Evolutionary conservation across 2,797 vertebrate genomes (phyloP), one percentile per base, ranked within the genome.

Genomic region (Iguana delicatissima): DNA sequence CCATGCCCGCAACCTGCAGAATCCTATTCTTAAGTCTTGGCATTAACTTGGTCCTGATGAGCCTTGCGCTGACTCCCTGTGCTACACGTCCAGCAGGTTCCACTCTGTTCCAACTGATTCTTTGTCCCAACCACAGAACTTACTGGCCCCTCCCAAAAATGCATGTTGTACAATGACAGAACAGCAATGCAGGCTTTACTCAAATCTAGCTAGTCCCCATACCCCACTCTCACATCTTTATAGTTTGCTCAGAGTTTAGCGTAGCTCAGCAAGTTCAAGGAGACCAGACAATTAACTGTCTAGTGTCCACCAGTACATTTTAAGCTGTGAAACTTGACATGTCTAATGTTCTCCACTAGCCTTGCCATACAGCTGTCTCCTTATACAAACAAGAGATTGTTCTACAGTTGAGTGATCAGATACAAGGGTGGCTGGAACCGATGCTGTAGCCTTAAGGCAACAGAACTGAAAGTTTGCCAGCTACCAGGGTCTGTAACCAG

Each of bases 1-100:
- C 76, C 10, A 59, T 20, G n/a, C 42, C 22, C 18, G n/a, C 64
- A 67, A 92, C 32, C 55, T 86, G 85, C 50, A 92, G 90, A 91
- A 85, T 20, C 50, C 52, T 84, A 83, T 57, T 72, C 77, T 91
- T 0, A 52, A 88, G 89, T 80, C 88, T 85, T 88, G 59, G 35
- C 12, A 93, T 42, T 24, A n/a, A 3, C 20, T 4, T 50, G 7
- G 67, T 24, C 20, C 8, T 46, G 38, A 16, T 29, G 20, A 59
- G 38, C 18, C 20, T 35, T 2, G 3, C 2, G 0, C 2, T 82
- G 26, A 62, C 26, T 52, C 13, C 32, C 20, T 18, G 6, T 7
- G 1, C 62, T 7, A 80, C 0, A 4, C 0, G 1, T 6, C 0
- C 3, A 1, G 52, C 83, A 81, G 59, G 84, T 73, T 85, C 64